Evolutionary conservation across 2,113 vertebrate species (phyloP).

Genomic region (Thamnaconus septentrionalis): DNA sequence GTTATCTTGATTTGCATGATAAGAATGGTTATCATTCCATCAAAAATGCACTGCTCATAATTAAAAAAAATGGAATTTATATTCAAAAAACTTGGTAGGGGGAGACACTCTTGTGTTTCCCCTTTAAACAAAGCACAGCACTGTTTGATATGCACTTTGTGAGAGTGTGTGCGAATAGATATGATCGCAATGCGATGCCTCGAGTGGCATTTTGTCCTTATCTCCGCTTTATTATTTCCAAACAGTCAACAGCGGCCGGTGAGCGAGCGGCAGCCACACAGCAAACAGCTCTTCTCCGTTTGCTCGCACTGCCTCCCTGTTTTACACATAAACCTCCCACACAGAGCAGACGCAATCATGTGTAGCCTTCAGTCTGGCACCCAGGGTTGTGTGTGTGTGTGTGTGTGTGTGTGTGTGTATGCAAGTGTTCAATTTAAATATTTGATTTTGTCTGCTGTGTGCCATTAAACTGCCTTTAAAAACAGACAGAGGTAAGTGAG

Average conservation of each 20-base stretch:
- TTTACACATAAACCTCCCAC: slow-evolving; percentile 57
- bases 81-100: too few relatives aligned
- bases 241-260: slow-evolving; percentile 41
- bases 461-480: slow-evolving; percentile 9
- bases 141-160: too few relatives aligned
- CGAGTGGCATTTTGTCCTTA: slow-evolving; percentile 5
- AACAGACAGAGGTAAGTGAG: slow-evolving; percentile 2
- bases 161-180: too few relatives aligned
- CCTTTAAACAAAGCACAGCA: too few relatives aligned
- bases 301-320: slow-evolving; percentile 15
- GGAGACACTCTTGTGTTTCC: too few relatives aligned
- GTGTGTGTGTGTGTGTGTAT: neutral
- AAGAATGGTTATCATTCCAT: too few relatives aligned
- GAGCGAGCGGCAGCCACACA: slow-evolving; percentile 34
- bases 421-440: slow-evolving; percentile 2
- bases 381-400: slow-evolving; percentile 5
- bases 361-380: slow-evolving; percentile 49
- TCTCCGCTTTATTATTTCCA: slow-evolving; percentile 17
- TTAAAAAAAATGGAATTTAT: too few relatives aligned
- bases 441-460: slow-evolving; percentile 14
- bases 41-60: too few relatives aligned
- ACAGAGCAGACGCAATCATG: slow-evolving; percentile 48
- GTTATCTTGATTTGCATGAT: too few relatives aligned
- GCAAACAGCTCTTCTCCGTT: slow-evolving; percentile 19
- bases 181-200: too few relatives aligned